Base-by-base conservation (phyloP, 2,113 vertebrate species). In the Daubentonia madagascariensis region DNA sequence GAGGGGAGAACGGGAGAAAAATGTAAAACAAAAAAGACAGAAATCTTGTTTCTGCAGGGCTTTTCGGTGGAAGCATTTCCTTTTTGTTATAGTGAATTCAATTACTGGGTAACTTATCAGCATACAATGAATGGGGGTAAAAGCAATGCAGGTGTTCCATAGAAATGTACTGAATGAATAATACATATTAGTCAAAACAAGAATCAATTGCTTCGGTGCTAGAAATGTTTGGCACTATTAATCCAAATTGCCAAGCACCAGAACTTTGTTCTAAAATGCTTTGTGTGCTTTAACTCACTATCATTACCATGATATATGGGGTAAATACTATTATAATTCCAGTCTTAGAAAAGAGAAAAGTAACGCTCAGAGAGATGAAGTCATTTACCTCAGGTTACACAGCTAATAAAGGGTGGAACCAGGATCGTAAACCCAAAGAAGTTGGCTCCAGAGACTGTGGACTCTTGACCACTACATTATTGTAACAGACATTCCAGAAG, bases 91-190 rank as follows among this genome's bases (percentile, higher is more conserved):
- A 52, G 17, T 83, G 61, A 88, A 84, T 78, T 92, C 65, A 75
- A 85, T 80, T 81, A 75, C 89, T 75, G 67, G 14, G 48, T 76
- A 92, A 78, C 14, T 61, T 89, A 75, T 37, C 35, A 70, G 61
- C 83, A 86, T 75, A 73, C 45, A 97, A 28, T 80, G 43, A 61
- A 90, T 75, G 50, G 16, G 54, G 37, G 17, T 17, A 11, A 95
- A 95, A 93, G 48, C 5, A 85, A 67, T 92, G 45, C 93, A 93
- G 17, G 32, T 57, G 48, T 92, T 96, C 52, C 87, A 91, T 93
- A 61, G 87, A 96, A 94, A 85, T 87, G 57, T 96, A 59, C 75
- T 75, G 16, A 96, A 91, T 81, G 80, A 94, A 93, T 84, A 95
- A 96, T 92, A 76, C 45, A 45, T 94, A 78, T 68, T 72, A 54